A percentile compares a stretch with the other conserved stretches of the same genome.
These are phyloP conservation scores for Falco cherrug DNA, from an alignment of 2,797 vertebrate genomes.

Conservation along the genomic window DNA sequence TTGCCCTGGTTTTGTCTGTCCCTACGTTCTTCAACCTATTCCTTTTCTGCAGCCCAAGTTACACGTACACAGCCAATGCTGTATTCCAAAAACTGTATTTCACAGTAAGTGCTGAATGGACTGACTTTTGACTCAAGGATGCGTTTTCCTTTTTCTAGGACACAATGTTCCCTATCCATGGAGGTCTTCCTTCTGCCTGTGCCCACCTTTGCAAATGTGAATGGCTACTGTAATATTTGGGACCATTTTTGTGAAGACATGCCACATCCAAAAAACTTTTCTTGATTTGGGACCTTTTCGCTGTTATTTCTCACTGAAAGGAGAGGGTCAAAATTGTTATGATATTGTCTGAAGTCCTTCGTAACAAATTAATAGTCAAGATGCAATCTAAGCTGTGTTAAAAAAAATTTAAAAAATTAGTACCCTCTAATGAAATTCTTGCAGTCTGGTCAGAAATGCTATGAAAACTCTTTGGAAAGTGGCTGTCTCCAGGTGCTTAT, in stretches of 20 bases:
- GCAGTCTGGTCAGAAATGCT: neutral
- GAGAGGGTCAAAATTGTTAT: neutral
- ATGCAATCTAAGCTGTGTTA: neutral
- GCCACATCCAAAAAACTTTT: neutral
- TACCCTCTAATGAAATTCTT: neutral
- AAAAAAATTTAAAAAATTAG: neutral
- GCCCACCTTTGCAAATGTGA: neutral
- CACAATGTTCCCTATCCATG: neutral
- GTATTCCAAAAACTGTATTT: neutral
- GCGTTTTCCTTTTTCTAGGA: neutral
- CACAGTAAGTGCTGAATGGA: neutral
- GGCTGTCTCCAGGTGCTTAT: neutral
- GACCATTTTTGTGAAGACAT: neutral
- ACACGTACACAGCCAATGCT: neutral
- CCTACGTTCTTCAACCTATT: neutral
- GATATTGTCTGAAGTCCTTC: neutral
- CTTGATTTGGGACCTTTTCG: neutral
- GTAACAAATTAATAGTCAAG: neutral
- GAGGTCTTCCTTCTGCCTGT: neutral
- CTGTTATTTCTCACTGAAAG: neutral
- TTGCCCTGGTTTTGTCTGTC: neutral
- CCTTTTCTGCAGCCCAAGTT: neutral
- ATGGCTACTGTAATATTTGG: neutral
- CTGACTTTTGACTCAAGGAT: neutral
- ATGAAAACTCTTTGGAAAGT: neutral